These are phyloP conservation scores for Sciaenops ocellatus DNA, from an alignment of 2,797 vertebrate species.

Conservation along the genomic window DNA sequence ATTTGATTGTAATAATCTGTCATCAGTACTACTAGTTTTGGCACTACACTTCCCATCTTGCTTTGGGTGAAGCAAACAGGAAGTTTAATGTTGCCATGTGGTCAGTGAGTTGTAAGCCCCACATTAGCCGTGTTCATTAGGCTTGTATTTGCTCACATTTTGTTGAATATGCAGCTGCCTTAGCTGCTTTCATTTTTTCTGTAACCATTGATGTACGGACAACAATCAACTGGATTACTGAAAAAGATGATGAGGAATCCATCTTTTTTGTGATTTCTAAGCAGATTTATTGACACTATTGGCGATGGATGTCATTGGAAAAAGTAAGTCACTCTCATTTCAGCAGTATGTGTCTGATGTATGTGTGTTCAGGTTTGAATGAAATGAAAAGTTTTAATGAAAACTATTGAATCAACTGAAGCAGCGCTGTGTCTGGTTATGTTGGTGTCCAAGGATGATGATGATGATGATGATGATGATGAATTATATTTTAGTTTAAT, in stretches of 20 bases:
- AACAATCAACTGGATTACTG: background rate
- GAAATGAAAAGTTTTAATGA: background rate
- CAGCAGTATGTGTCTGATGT: background rate
- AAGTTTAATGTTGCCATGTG: background rate
- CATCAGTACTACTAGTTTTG: background rate
- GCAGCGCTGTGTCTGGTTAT: background rate
- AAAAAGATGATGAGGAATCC: background rate
- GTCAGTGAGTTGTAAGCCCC: background rate
- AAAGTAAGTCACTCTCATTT: background rate
- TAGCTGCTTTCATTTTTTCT: background rate
- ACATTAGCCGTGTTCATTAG: background rate
- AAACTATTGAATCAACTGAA: background rate
- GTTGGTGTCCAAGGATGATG: background rate
- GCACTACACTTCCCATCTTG: background rate
- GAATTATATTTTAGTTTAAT: background rate
- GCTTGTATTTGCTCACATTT: background rate
- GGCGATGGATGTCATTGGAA: background rate
- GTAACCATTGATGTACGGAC: background rate
- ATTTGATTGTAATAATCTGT: background rate
- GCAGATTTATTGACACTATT: background rate
- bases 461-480: too few species aligned
- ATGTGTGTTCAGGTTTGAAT: background rate
- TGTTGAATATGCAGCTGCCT: background rate
- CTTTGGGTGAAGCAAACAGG: background rate
- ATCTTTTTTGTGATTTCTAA: background rate